These are phyloP conservation scores for Fulmarus glacialis DNA, from an alignment of 2,113 vertebrate species.

Conservation along the genomic window DNA sequence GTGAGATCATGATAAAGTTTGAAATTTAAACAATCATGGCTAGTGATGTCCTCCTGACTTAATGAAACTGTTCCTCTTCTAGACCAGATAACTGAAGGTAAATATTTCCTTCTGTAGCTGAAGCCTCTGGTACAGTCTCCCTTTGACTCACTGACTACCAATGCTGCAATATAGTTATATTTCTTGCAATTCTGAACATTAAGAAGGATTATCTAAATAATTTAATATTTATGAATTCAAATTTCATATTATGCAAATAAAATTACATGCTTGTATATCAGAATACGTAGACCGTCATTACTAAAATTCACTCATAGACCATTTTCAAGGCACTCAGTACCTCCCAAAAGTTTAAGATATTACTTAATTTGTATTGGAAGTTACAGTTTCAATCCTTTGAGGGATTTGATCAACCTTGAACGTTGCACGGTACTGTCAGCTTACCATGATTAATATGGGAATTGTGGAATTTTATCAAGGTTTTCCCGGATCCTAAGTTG, in stretches of 20 bases:
- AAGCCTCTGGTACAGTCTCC: neutral
- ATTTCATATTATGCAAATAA: neutral
- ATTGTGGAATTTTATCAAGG: neutral
- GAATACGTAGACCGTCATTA: neutral
- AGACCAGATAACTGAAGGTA: neutral
- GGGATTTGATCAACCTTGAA: neutral
- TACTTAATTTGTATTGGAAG: neutral
- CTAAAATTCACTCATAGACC: neutral
- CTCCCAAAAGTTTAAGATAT: neutral
- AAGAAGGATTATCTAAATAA: neutral
- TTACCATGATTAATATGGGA: constrained; percentile 20
- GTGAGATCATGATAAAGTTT: neutral
- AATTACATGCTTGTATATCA: neutral
- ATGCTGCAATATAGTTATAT: neutral
- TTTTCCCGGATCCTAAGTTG: neutral
- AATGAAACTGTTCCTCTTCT: neutral
- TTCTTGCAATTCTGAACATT: neutral
- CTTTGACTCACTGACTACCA: neutral
- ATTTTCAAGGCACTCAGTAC: neutral
- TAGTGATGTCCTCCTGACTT: neutral
- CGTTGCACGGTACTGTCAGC: neutral
- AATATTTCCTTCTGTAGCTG: neutral
- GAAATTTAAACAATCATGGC: neutral
- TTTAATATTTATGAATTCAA: neutral
- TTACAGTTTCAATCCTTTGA: neutral